These are phyloP conservation scores for Drosophila ercepeae DNA, from an alignment of 1,140 invertebrate species.

Conservation along the genomic window DNA sequence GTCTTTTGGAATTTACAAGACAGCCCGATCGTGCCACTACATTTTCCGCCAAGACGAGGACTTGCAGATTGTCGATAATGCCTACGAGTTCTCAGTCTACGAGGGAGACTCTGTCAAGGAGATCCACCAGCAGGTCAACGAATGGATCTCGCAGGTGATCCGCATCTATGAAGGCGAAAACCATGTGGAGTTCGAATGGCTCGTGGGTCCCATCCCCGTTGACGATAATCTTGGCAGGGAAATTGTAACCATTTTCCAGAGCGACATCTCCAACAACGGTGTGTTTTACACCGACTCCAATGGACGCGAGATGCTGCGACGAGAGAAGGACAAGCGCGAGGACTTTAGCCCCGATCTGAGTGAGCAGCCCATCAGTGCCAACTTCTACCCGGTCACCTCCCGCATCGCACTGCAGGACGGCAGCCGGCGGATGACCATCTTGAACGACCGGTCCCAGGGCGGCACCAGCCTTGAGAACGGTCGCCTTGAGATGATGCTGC, in stretches of 20 bases:
- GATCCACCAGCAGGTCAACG: conserved; percentile 89
- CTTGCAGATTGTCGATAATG: conserved; percentile 83
- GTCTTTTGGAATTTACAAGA: conserved; percentile 91
- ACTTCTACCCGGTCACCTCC: conserved; percentile 97
- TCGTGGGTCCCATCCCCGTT: conserved; percentile 96
- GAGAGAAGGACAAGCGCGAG: conserved; percentile 89
- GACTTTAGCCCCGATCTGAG: conserved; percentile 90
- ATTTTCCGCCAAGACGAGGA: conserved; percentile 90
- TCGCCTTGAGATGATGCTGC: conserved; percentile 93
- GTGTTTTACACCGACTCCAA: conserved; percentile 97
- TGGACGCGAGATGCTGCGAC: conserved; percentile 93
- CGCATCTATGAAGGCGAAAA: conserved; percentile 89
- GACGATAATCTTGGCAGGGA: conserved; percentile 91
- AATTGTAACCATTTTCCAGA: conserved; percentile 89
- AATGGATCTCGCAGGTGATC: conserved; percentile 93
- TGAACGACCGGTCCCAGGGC: conserved; percentile 95
- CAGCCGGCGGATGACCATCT: conserved; percentile 86
- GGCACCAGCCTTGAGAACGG: conserved; percentile 91
- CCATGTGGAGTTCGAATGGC: conserved; percentile 94
- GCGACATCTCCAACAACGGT: conserved; percentile 87
- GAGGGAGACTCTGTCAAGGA: conserved; percentile 91
- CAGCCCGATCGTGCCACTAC: conserved; percentile 92
- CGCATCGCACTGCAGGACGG: conserved; percentile 88
- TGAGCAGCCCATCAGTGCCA: conserved; percentile 88
- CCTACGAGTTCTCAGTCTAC: conserved; percentile 82